These are phyloP conservation scores for Gnatocerus cornutus DNA, from an alignment of 2,888 invertebrate species.

Conservation along the genomic window DNA sequence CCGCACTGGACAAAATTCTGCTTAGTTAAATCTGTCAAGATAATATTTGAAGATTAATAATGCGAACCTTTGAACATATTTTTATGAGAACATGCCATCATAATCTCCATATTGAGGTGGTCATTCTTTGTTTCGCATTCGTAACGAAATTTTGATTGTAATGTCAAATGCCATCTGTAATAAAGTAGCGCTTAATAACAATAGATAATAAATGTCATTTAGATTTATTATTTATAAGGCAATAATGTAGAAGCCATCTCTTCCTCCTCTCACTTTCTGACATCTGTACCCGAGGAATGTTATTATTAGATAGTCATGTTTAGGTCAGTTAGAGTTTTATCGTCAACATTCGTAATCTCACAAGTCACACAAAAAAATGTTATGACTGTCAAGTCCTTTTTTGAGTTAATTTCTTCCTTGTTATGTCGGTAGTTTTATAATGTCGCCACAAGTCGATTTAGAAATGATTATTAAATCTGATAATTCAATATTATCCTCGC, in stretches of 20 bases:
- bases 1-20: conserved; percentile 3
- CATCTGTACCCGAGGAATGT: conserved; percentile 19
- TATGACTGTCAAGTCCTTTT: background rate
- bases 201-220: conserved; percentile 30
- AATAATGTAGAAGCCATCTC: conserved; percentile 20
- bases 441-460: conserved; percentile 10
- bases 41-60: too few relatives aligned
- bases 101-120: too few relatives aligned
- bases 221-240: conserved; percentile 24
- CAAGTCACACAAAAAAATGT: background rate
- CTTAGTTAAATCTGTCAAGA: background rate
- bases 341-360: background rate
- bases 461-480: conserved; percentile 23
- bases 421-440: too few relatives aligned
- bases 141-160: conserved; percentile 12
- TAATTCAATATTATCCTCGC: conserved; percentile 43
- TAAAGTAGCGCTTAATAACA: conserved; percentile 14
- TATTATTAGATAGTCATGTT: conserved; percentile 18
- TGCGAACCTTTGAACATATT: too few relatives aligned
- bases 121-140: conserved; percentile 1
- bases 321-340: conserved; percentile 28
- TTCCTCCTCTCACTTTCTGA: conserved; percentile 21
- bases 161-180: conserved; percentile 22
- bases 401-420: too few relatives aligned
- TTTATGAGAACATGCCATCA: too few relatives aligned